Evolutionary conservation across 2,113 vertebrate genomes (phyloP), one percentile per base, ranked within the genome.

Genomic region (Chaetorhynchus papuensis): DNA sequence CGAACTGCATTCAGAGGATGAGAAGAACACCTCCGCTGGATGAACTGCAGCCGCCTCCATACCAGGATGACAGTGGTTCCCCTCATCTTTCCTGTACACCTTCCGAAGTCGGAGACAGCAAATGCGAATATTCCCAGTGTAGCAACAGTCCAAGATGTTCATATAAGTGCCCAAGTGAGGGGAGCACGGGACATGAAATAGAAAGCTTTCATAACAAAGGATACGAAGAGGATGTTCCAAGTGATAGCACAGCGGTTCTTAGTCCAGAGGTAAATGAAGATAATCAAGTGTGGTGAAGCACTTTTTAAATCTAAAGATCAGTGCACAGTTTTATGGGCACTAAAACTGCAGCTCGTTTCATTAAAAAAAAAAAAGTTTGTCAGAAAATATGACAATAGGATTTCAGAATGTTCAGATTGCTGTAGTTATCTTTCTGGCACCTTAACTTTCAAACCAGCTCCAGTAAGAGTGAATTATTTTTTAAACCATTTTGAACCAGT

Each of bases 1-100:
- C 98, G 4, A 99, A 99, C 98, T 99, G 99, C 96, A 99, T 99
- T 96, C 99, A 99, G 98, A 98, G 99, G 95, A 99, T 99, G 99
- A 98, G 99, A 96, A 98, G 98, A 91, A 99, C 99, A 2, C 99
- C 99, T 28, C 99, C 99, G 0, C 97, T 99, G 95, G 99, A 99
- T 74, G 99, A 99, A 95, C 97, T 99, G 60, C 99, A 99, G 97
- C 99, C 99, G 0, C 99, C 99, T 8, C 99, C 99, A 0, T 99
- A 99, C 95, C 99, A 99, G 97, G 99, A 99, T 75, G 99, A 99
- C 96, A 98, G 99, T 23, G 99, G 99, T 47, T 99, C 99, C 64
- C 99, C 99, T 8, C 98, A 99, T n/a, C 99, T 99, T 94, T 99
- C 99, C 28, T 99, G 99, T 64, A 99, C 99, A 0, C 98, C 99